Evolutionary conservation across 2,797 vertebrate species (phyloP).

Genomic region (Cyprinodon diabolis): DNA sequence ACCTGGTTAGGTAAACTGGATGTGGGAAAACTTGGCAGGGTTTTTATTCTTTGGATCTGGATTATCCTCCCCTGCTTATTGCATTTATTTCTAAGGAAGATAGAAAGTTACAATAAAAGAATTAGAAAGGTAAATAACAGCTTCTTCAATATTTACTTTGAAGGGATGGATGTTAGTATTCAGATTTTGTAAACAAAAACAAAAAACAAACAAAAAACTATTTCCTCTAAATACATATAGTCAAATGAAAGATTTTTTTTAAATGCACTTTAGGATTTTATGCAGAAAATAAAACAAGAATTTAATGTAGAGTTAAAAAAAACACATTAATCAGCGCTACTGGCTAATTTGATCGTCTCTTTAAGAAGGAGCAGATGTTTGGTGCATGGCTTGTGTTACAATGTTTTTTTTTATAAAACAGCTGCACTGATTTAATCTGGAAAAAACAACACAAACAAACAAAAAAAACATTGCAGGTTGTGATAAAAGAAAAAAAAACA

Average conservation of each 20-base stretch:
- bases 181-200: too few relatives aligned
- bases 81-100: too few relatives aligned
- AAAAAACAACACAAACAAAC: background rate
- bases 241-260: background rate
- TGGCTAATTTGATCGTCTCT: background rate
- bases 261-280: too few relatives aligned
- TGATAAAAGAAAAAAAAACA: background rate
- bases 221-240: background rate
- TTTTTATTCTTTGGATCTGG: too few relatives aligned
- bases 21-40: too few relatives aligned
- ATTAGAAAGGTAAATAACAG: too few relatives aligned
- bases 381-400: background rate
- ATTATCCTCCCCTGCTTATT: too few relatives aligned
- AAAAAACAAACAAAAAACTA: background rate
- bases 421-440: conserved; percentile 22
- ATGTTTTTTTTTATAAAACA: conserved; percentile 27
- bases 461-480: background rate
- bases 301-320: background rate
- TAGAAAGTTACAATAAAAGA: too few relatives aligned
- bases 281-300: background rate
- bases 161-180: too few relatives aligned
- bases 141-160: too few relatives aligned
- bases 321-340: background rate
- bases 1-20: too few relatives aligned
- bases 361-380: conserved; percentile 36